Evolutionary conservation across 2,797 vertebrate genomes (phyloP), one percentile per base, ranked within the genome.

Genomic region (Poecile montanus): DNA sequence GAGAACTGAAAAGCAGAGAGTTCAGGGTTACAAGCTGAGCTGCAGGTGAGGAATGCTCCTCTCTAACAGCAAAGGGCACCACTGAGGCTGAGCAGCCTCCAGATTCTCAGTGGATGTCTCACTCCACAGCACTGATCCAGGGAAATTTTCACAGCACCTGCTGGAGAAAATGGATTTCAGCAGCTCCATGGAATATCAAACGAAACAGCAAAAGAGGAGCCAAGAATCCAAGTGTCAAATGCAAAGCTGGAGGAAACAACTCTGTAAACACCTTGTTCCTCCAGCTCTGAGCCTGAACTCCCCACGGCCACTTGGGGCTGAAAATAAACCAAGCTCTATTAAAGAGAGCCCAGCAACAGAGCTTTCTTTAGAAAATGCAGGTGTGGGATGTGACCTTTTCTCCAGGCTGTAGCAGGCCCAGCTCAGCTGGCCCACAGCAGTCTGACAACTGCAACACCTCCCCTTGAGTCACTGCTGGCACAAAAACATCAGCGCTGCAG

Each of bases 281-380:
- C 79, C 94, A 91, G 82, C 83, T 65, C 65, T 6, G 76, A 9
- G 77, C 56, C 67, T 88, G 36, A 81, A 45, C 85, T 91, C 81
- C 84, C 66, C 54, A 19, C 2, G 25, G 79, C 82, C 84, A 56
- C 92, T 78, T 1, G 4, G 40, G 34, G 62, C 92, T 90, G 91
- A 89, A 90, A 97, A 97, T 94, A 97, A 95, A 45, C 45, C 75
- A 10, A 45, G 53, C 6, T n/a, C 45, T 77, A 87, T 80, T 6
- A 42, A 66, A 84, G 6, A 81, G 62, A 90, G 81, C 85, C 67
- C 84, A 91, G 83, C 75, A 75, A 75, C 56, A 85, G 82, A 81
- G 79, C 81, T 94, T 91, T 77, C 83, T 96, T 96, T 89, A 93
- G 95, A 65, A 93, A 83, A 89, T 62, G 74, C 91, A 96, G 94